phyloP scores from a whole-genome alignment of 2,888 invertebrate genomes.

The Brachynemurus nebulosus region DNA sequence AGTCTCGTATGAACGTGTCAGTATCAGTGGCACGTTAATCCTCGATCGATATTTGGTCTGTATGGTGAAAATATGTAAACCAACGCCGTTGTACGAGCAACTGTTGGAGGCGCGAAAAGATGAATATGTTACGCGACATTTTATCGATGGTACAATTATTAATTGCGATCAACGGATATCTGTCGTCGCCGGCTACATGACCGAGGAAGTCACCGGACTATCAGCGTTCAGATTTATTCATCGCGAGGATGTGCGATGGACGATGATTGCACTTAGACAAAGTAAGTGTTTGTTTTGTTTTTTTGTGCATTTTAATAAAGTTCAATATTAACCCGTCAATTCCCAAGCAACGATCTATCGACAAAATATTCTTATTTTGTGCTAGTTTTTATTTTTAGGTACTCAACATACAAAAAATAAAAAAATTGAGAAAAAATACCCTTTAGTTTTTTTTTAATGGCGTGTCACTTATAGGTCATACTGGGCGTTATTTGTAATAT shows the following conservation, averaged over 20 bases:
- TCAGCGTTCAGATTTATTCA: conserved; percentile 86
- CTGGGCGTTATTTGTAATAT: too few species aligned
- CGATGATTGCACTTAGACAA: conserved; percentile 72
- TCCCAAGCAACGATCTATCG: too few species aligned
- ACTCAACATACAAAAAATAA: too few species aligned
- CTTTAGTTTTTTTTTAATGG: too few species aligned
- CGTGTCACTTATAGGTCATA: too few species aligned
- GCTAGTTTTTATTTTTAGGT: too few species aligned
- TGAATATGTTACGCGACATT: conserved; percentile 81
- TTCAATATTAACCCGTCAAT: neutral
- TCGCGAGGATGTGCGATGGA: conserved; percentile 78
- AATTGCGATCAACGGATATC: conserved; percentile 87
- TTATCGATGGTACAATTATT: conserved; percentile 77
- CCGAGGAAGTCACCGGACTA: conserved; percentile 74
- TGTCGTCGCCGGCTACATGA: conserved; percentile 76
- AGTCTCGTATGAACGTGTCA: conserved; percentile 53
- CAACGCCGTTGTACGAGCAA: conserved; percentile 51
- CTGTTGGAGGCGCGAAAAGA: conserved; percentile 55
- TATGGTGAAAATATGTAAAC: conserved; percentile 57
- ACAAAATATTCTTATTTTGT: too few species aligned
- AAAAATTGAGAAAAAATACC: too few species aligned
- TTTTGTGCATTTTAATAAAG: conserved; percentile 12
- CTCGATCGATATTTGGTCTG: conserved; percentile 41
- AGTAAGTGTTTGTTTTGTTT: conserved; percentile 41
- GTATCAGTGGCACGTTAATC: conserved; percentile 44